Evolutionary conservation across 2,113 vertebrate species (phyloP).

Genomic region (Daboia siamensis): DNA sequence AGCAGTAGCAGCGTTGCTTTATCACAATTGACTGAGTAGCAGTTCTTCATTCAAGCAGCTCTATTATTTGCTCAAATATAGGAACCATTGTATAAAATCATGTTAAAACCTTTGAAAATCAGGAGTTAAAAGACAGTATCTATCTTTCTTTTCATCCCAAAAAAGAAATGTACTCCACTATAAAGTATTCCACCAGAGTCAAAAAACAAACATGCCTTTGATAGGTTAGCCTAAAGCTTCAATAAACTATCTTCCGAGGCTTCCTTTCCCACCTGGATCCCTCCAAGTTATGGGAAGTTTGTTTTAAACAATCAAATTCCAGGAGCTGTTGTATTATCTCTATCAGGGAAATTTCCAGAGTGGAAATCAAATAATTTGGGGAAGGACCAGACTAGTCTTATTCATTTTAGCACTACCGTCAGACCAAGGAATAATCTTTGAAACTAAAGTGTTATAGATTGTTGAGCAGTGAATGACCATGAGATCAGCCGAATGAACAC

Average conservation of each 20-base stretch:
- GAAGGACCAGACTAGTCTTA: not conserved
- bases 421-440: not conserved
- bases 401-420: not conserved
- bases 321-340: not conserved
- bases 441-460: not conserved
- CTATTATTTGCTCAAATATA: not conserved
- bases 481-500: not conserved
- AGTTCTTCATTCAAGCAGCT: not conserved
- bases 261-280: not conserved
- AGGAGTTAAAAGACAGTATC: not conserved
- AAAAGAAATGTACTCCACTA: not conserved
- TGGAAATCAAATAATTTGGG: not conserved
- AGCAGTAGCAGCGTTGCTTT: not conserved
- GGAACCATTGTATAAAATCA: not conserved
- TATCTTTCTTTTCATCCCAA: not conserved
- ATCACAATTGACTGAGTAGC: not conserved
- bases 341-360: not conserved
- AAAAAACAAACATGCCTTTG: not conserved
- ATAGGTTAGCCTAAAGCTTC: not conserved
- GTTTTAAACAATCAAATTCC: not conserved
- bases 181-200: not conserved
- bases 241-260: not conserved
- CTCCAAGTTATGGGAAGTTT: not conserved
- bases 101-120: not conserved
- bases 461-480: not conserved